These are phyloP conservation scores for Coendou prehensilis DNA, from an alignment of 2,797 vertebrate species.

Conservation along the genomic window DNA sequence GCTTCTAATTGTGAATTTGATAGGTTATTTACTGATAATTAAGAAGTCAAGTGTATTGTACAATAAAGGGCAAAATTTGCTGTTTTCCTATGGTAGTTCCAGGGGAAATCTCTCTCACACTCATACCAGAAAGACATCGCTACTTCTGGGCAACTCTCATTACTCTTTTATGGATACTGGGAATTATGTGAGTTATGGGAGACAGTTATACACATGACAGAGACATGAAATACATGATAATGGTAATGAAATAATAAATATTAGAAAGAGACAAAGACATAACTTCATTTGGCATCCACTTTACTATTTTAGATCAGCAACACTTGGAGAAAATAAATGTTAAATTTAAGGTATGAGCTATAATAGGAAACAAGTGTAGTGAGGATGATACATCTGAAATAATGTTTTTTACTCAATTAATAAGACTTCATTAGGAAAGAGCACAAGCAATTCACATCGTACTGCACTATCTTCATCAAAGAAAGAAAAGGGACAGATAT, in stretches of 20 bases:
- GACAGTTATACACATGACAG: constrained; percentile 11
- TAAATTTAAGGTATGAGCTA: not conserved
- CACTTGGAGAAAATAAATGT: not conserved
- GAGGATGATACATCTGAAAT: constrained; percentile 1
- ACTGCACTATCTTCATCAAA: not conserved
- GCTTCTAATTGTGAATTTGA: constrained; percentile 5
- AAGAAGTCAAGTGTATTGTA: not conserved
- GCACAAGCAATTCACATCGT: constrained; percentile 1
- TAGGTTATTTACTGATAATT: constrained; percentile 45
- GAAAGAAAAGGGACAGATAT: not conserved
- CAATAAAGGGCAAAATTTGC: not conserved
- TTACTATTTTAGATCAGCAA: not conserved
- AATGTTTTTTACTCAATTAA: not conserved
- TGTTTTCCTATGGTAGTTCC: constrained; percentile 7
- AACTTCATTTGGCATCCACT: not conserved
- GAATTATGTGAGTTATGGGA: not conserved
- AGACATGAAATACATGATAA: constrained; percentile 18
- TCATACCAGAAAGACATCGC: not conserved
- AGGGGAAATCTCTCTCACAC: not conserved
- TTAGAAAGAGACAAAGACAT: constrained; percentile 43
- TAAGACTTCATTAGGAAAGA: not conserved
- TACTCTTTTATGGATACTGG: constrained; percentile 38
- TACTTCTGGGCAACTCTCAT: not conserved
- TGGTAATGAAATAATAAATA: constrained; percentile 34
- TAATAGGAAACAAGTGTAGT: not conserved